Conservation (phyloP, 2,888 invertebrate species). For the Oligia fasciuncula region DNA sequence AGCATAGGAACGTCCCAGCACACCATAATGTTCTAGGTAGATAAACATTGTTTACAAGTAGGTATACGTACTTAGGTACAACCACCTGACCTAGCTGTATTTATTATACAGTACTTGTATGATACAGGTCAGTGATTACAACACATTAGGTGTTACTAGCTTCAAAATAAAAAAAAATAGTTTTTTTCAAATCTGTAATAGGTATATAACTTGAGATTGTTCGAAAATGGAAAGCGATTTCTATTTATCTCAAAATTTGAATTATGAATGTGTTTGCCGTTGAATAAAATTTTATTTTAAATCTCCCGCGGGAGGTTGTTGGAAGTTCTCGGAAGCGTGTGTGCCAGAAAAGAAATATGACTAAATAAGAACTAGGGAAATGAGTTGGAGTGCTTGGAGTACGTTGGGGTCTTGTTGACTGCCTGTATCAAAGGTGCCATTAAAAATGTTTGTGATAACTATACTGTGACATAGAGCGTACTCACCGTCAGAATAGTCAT, state of each 20-base stretch:
- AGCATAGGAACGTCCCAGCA: conserved; percentile 6
- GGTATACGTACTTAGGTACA: too few species aligned
- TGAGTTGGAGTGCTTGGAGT: conserved; percentile 4
- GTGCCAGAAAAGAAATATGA: conserved; percentile 30
- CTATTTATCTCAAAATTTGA: conserved; percentile 42
- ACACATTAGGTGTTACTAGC: conserved; percentile 1
- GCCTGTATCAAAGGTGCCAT: conserved; percentile 27
- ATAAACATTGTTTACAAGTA: conserved; percentile 30
- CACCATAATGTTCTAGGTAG: conserved; percentile 32
- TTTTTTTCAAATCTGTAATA: background rate
- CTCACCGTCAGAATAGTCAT: conserved; percentile 15
- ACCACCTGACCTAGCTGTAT: too few species aligned
- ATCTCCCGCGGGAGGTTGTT: conserved; percentile 38
- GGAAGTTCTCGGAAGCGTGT: conserved; percentile 20
- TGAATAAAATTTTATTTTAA: conserved; percentile 52
- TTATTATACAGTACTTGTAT: too few species aligned
- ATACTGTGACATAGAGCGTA: conserved; percentile 21
- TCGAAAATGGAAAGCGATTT: conserved; percentile 26
- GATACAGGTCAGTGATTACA: background rate
- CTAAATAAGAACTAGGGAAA: conserved; percentile 37
- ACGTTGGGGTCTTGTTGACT: conserved; percentile 12
- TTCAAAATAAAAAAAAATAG: conserved; percentile 5
- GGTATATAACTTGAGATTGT: conserved; percentile 1
- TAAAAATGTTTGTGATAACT: conserved; percentile 25
- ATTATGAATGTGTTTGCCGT: conserved; percentile 37